Conservation (phyloP, 2,113 vertebrate genomes). For the Aix galericulata region DNA sequence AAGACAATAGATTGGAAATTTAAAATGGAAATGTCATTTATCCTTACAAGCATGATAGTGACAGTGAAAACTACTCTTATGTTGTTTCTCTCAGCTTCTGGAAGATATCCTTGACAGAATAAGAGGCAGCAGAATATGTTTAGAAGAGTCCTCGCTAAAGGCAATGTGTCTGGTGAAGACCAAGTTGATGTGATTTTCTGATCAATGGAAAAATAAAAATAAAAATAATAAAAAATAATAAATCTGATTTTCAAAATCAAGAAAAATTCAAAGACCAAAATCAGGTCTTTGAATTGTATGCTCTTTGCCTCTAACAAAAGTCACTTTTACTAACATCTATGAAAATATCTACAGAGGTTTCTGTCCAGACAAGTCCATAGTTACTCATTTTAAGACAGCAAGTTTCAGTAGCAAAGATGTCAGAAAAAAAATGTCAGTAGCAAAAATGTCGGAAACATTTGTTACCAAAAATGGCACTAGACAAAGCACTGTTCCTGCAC, state of each 20-base stretch:
- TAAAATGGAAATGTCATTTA: slow-evolving; percentile 40
- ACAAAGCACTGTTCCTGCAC: neutral
- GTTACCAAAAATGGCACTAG: neutral
- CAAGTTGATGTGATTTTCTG: neutral
- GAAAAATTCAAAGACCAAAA: neutral
- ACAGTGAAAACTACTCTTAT: neutral
- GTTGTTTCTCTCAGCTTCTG: slow-evolving; percentile 9
- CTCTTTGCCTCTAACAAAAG: neutral
- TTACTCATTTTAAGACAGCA: neutral
- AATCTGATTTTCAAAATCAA: neutral
- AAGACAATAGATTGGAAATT: neutral
- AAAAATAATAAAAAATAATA: neutral
- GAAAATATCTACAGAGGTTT: neutral
- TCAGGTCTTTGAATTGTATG: neutral
- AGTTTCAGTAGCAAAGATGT: neutral
- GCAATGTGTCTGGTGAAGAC: neutral
- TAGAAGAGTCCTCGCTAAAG: neutral
- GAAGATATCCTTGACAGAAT: neutral
- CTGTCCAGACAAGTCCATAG: neutral
- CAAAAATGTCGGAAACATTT: neutral
- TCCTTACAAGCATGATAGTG: neutral
- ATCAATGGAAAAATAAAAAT: neutral
- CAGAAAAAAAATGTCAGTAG: neutral
- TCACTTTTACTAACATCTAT: neutral
- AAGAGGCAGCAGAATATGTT: neutral